Base-by-base conservation (phyloP, 2,888 invertebrate genomes). In the Melanostoma mellinum region DNA sequence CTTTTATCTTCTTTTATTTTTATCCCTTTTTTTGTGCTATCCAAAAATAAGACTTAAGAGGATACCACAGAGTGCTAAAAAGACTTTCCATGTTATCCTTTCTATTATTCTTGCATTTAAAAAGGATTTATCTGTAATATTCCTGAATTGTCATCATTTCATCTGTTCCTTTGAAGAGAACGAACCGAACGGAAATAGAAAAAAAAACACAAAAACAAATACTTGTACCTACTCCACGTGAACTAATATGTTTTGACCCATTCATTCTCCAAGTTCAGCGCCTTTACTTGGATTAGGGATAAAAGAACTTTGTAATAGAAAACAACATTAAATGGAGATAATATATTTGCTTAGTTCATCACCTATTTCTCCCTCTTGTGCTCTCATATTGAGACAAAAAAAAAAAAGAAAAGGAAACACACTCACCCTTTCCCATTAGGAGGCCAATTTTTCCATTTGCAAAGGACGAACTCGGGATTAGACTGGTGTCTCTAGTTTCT, bases 81-180 rank as follows among this genome's bases (percentile, higher is more conserved):
- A 74, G 84, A 75, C 84, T 79, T 84, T 84, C 38, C 84, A 60
- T 84, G 78, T 84, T 75, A 84, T 84, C 84, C 84, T 84, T 84
- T 79, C 74, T 75, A 74, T 84, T 84, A 84, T 84, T 75, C 74
- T 60, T 67, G 71, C 84, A 79, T 79, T 79, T 84, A 84, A 84
- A 84, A 78, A 75, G 84, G 79, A 84, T 84, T 84, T 79, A 79
- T 84, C 65, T 84, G 84, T 75, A 75, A 84, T 79, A 84, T 79
- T 75, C 78, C 52, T 68, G 65, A 84, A 84, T 79, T 84, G 79
- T 75, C 74, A 71, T 78, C 71, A 63, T 79, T 69, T 67, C 55
- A 65, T 72, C 42, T 67, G 10, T 32, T 55, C 9, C 35, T 20
- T 52, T 35, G 8, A 38, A 10, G 9, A 30, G 4, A 46, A 20